Evolutionary conservation across 2,797 vertebrate species (phyloP), one percentile per base, ranked within the genome.

Genomic region (Amblyraja radiata): DNA sequence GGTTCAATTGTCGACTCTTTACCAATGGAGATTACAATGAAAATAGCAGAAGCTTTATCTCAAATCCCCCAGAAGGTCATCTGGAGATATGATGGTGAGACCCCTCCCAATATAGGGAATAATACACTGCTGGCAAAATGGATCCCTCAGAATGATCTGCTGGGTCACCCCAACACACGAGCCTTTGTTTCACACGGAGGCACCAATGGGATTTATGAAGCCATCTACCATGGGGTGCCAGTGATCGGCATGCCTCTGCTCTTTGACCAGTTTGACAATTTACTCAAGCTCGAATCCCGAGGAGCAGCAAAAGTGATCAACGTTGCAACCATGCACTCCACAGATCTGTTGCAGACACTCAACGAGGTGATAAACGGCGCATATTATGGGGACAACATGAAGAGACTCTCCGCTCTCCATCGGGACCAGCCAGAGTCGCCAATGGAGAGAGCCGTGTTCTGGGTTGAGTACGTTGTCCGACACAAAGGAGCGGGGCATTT

Each of bases 211-310:
- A 2, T 88, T 88, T 88, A 68, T 23, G 84, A 88, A 36, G 90
- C 68, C 36, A 74, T 92, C 23, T n/a, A 88, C 94, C 96, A 97
- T 1, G 95, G 96, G 0, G 96, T 97, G 18, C 97, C 96, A 0
- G 77, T 97, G 0, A 10, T 97, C 1, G 96, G 96, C 25, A 73
- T 97, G 0, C 96, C 96, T 0, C 95, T 97, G 16, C 92, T 97
- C 46, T 97, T 97, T 28, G 97, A 97, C 94, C 96, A 97, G 93
- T 68, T 93, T 84, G 65, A 84, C 28, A 83, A 83, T 73, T 3
- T 93, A 58, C 1, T 93, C 10, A n/a, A 39, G 28, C 81, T 86
- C 28, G 63, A 93, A 58, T 25, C 16, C 32, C 21, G 81, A 74
- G 93, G 93, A 13, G 68, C 93, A 54, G 93, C 81, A 28, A 93